These are phyloP conservation scores for Aphelinus atriplicis DNA, from an alignment of 1,140 invertebrate genomes.

Conservation along the genomic window DNA sequence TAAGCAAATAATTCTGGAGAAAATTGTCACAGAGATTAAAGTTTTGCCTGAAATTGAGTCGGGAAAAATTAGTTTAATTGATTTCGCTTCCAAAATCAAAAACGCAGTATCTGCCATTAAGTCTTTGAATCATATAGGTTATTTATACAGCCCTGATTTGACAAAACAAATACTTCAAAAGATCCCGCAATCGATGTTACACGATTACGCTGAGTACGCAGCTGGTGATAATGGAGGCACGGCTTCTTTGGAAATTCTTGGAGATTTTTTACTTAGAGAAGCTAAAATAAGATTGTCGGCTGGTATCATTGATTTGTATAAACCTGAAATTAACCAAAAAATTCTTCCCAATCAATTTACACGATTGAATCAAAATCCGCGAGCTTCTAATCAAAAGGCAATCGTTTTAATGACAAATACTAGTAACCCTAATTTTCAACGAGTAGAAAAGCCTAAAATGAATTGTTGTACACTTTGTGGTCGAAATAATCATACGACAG, in stretches of 20 bases:
- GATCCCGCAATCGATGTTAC: background rate
- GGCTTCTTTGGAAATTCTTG: background rate
- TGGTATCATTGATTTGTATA: background rate
- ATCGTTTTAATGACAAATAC: too few species aligned
- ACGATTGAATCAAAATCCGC: too few species aligned
- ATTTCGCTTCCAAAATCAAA: background rate
- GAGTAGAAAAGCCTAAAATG: background rate
- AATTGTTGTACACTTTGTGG: background rate
- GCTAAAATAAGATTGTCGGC: background rate
- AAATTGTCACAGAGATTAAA: background rate
- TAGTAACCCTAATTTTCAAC: too few species aligned
- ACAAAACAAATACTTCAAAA: background rate
- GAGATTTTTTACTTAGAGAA: background rate
- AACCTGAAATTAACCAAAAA: too few species aligned
- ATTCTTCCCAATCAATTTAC: too few species aligned
- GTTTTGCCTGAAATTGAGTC: conserved; percentile 4
- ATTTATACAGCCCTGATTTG: conserved; percentile 5
- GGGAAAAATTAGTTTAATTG: background rate
- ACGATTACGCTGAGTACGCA: background rate
- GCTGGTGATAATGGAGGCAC: background rate
- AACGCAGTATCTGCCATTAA: background rate
- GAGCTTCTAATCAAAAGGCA: too few species aligned
- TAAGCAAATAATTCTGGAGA: background rate
- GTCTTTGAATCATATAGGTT: background rate
- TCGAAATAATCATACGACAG: background rate